These are phyloP conservation scores for Brachyhypopomus occidentalis DNA, from an alignment of 2,113 vertebrate species.

Conservation along the genomic window DNA sequence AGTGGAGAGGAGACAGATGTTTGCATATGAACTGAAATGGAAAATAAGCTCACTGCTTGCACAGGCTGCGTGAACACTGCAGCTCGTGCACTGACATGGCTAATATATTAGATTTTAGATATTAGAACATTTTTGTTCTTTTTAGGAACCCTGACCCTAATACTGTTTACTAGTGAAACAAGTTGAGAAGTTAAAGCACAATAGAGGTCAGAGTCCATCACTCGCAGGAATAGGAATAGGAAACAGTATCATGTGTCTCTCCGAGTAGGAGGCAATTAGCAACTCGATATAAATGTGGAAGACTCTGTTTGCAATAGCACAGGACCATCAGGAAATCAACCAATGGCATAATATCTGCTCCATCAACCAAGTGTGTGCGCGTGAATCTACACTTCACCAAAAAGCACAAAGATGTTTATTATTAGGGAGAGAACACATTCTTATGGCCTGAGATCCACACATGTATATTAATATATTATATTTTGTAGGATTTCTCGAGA, in stretches of 20 bases:
- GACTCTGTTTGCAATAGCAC: not conserved
- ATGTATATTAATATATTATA: not conserved
- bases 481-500: not conserved
- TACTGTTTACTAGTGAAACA: too few relatives aligned
- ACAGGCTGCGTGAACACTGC: constrained; percentile 61
- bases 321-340: not conserved
- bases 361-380: not conserved
- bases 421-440: too few relatives aligned
- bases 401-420: not conserved
- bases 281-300: not conserved
- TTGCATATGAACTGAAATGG: constrained; percentile 69
- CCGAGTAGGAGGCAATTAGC: constrained; percentile 40
- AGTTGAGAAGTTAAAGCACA: not conserved
- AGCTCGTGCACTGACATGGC: constrained; percentile 35
- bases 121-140: not conserved
- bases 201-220: constrained; percentile 24
- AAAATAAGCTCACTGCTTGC: constrained; percentile 51
- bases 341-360: constrained; percentile 20
- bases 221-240: constrained; percentile 19
- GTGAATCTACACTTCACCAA: not conserved
- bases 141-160: too few relatives aligned
- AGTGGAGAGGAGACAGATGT: constrained; percentile 70
- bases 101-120: not conserved
- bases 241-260: not conserved
- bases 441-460: not conserved